Evolutionary conservation across 2,113 vertebrate species (phyloP).

Genomic region (Sardina pilchardus): DNA sequence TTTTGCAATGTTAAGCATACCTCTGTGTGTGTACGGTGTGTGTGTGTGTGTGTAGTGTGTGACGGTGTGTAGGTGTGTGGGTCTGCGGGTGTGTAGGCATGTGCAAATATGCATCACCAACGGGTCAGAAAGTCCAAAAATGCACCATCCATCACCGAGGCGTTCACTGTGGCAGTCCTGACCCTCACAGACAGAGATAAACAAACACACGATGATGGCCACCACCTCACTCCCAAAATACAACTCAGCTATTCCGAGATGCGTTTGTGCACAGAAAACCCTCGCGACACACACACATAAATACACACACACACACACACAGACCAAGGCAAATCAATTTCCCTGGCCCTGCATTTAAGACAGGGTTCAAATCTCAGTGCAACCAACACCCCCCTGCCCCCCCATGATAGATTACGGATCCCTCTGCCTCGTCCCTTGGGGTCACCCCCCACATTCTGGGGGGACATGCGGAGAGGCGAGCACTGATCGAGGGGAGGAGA

Average conservation of each 20-base stretch:
- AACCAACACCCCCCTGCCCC: slow-evolving; percentile 52
- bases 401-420: slow-evolving; percentile 70
- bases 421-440: slow-evolving; percentile 54
- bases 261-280: neutral
- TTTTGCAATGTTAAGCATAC: neutral
- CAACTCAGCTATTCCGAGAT: neutral
- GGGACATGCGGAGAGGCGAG: slow-evolving; percentile 37
- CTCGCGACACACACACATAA: neutral
- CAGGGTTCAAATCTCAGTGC: slow-evolving; percentile 54
- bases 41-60: neutral
- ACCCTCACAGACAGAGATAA: slow-evolving; percentile 72
- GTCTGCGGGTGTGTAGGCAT: neutral
- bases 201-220: slow-evolving; percentile 72
- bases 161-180: slow-evolving; percentile 66
- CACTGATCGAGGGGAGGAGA: slow-evolving; percentile 23
- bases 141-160: slow-evolving; percentile 79
- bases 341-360: slow-evolving; percentile 59
- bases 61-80: neutral
- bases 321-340: slow-evolving; percentile 61
- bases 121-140: slow-evolving; percentile 59
- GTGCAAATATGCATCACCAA: slow-evolving; percentile 10
- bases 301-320: slow-evolving; percentile 21
- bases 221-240: neutral
- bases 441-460: neutral
- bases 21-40: neutral